phyloP scores from a whole-genome alignment of 2,113 vertebrate species.

The Alligator mississippiensis region DNA sequence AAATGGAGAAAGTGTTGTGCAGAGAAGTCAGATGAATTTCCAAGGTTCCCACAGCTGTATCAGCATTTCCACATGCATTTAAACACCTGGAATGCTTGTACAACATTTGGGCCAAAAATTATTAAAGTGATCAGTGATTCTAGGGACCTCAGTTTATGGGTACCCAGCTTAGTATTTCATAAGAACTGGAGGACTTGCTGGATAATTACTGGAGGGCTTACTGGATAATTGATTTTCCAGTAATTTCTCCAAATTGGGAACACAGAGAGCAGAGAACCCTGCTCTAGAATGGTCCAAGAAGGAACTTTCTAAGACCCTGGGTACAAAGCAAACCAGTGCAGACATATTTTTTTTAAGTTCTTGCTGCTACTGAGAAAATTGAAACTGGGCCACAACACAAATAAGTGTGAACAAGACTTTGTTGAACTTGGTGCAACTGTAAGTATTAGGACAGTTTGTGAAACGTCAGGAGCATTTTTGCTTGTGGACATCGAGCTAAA shows the following conservation, averaged over 20 bases:
- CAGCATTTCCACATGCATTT: not conserved
- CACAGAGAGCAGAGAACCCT: not conserved
- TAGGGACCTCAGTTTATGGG: not conserved
- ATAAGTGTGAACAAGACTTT: not conserved
- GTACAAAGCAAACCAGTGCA: too few relatives aligned
- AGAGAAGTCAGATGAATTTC: not conserved
- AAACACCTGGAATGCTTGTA: not conserved
- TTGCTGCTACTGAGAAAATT: not conserved
- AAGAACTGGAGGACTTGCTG: not conserved
- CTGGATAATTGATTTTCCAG: too few relatives aligned
- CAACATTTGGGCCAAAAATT: not conserved
- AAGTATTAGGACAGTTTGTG: rapidly evolving
- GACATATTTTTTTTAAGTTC: not conserved
- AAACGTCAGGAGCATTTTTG: not conserved
- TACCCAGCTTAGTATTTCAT: rapidly evolving
- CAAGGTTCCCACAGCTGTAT: too few relatives aligned
- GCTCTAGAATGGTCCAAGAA: not conserved
- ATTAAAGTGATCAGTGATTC: rapidly evolving
- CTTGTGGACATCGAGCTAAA: not conserved
- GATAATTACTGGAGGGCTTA: not conserved
- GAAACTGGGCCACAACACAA: not conserved
- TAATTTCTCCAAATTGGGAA: not conserved
- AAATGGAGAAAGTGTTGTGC: not conserved
- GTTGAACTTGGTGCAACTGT: not conserved
- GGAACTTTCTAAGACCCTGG: not conserved